phyloP scores from a whole-genome alignment of 1,140 invertebrate species.

The Hirudo medicinalis region DNA sequence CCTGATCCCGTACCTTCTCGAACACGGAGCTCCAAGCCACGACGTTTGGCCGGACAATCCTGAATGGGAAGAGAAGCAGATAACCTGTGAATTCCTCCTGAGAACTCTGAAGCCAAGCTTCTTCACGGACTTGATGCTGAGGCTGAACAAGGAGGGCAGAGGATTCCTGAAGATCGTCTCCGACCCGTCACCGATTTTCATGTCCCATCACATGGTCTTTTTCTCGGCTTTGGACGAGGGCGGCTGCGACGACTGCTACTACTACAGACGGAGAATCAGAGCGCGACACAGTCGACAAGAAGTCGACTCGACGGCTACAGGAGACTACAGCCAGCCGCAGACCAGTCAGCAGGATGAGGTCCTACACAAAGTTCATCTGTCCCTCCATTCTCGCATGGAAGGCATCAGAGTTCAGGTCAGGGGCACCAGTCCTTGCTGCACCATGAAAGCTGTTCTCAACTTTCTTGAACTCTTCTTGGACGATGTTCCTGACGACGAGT shows the following conservation, averaged over 20 bases:
- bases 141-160: slow-evolving; percentile 20
- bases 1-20: slow-evolving; percentile 18
- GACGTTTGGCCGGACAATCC: slow-evolving; percentile 24
- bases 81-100: slow-evolving; percentile 21
- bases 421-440: slow-evolving; percentile 22
- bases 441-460: slow-evolving; percentile 23
- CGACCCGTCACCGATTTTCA: slow-evolving; percentile 23
- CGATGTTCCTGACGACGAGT: slow-evolving; percentile 22
- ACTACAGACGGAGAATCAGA: slow-evolving; percentile 13
- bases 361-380: slow-evolving; percentile 23
- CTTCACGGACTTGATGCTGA: slow-evolving; percentile 22
- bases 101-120: slow-evolving; percentile 18
- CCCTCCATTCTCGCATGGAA: slow-evolving; percentile 21
- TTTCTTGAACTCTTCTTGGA: slow-evolving; percentile 23
- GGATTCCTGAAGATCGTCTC: slow-evolving; percentile 17
- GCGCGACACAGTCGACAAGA: background rate
- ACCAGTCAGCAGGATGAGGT: slow-evolving; percentile 12
- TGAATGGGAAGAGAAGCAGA: slow-evolving; percentile 24
- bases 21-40: slow-evolving; percentile 20
- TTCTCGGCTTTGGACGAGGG: slow-evolving; percentile 22
- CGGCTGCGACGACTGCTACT: slow-evolving; percentile 24
- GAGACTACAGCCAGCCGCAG: background rate
- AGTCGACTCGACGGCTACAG: background rate
- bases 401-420: slow-evolving; percentile 19
- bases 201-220: slow-evolving; percentile 24